These are phyloP conservation scores for Cryptocephalus moraei DNA, from an alignment of 2,888 invertebrate genomes.

Conservation along the genomic window DNA sequence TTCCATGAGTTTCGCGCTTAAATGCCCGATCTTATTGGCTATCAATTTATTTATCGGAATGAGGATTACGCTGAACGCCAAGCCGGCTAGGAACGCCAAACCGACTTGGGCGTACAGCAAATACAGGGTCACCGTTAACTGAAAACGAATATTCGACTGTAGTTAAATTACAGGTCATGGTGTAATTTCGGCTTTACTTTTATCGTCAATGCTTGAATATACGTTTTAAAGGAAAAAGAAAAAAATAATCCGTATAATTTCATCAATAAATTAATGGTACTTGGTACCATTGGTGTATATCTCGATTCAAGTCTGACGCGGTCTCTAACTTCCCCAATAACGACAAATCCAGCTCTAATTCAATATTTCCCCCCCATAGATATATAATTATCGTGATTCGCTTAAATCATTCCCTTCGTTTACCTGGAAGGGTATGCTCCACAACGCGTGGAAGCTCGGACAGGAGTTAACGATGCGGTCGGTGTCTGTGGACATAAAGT, in stretches of 20 bases:
- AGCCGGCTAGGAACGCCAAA: slow-evolving; percentile 81
- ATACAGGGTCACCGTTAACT: slow-evolving; percentile 72
- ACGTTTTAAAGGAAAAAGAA: no score
- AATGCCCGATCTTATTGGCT: slow-evolving; percentile 76
- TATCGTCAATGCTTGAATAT: no score
- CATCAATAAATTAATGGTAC: no score
- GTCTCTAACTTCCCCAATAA: no score
- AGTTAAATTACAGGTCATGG: no score
- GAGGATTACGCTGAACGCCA: slow-evolving; percentile 73
- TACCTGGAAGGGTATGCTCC: slow-evolving; percentile 92
- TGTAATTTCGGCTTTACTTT: no score
- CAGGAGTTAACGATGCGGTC: slow-evolving; percentile 93
- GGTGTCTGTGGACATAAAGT: slow-evolving; percentile 94
- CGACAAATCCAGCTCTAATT: no score
- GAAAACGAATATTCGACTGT: slow-evolving; percentile 21
- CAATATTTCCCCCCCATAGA: no score
- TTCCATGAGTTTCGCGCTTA: slow-evolving; percentile 81
- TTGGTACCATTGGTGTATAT: no score
- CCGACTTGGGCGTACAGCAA: slow-evolving; percentile 84
- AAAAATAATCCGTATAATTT: no score
- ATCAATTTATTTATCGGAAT: slow-evolving; percentile 89
- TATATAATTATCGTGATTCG: no score
- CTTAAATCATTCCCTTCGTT: slow-evolving; percentile 12
- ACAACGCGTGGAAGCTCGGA: slow-evolving; percentile 90
- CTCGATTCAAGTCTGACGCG: no score